Percentiles rank a stretch among this genome's conserved stretches.
Conservation (phyloP, 1,140 invertebrate genomes). For the Charaxes varanes region DNA sequence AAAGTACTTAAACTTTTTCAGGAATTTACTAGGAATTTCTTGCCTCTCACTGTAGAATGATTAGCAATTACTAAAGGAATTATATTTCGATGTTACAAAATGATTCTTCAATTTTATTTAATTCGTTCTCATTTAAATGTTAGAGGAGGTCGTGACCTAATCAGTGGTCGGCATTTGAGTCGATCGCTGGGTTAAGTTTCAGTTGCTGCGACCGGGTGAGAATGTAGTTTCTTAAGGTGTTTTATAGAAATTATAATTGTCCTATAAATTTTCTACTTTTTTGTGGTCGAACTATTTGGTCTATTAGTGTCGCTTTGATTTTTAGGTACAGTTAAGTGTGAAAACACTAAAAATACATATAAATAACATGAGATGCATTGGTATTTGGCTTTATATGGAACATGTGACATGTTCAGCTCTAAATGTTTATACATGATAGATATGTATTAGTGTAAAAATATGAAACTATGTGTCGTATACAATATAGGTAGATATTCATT, state of each 20-base stretch:
- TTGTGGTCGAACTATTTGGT: slow-evolving; percentile 1
- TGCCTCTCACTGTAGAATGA: too few relatives aligned
- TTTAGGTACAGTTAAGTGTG: slow-evolving; percentile 33
- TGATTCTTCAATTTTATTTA: too few relatives aligned
- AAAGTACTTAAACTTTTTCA: too few relatives aligned
- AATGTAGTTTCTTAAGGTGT: too few relatives aligned
- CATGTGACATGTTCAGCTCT: slow-evolving; percentile 61
- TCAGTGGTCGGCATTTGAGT: too few relatives aligned
- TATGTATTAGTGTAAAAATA: slow-evolving; percentile 21
- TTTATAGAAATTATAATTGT: background rate
- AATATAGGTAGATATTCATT: slow-evolving; percentile 44
- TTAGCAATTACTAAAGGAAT: too few relatives aligned
- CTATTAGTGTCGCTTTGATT: slow-evolving; percentile 24
- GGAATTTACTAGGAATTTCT: too few relatives aligned
- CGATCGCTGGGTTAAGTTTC: too few relatives aligned
- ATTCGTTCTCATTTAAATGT: too few relatives aligned
- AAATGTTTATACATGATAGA: slow-evolving; percentile 57
- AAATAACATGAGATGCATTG: slow-evolving; percentile 71
- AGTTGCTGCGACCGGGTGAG: too few relatives aligned
- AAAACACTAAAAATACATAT: slow-evolving; percentile 44
- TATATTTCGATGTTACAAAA: too few relatives aligned
- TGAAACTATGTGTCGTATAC: slow-evolving; percentile 47
- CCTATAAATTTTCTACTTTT: slow-evolving; percentile 5
- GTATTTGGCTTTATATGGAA: slow-evolving; percentile 71
- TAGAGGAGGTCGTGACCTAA: too few relatives aligned